A percentile compares a stretch with the other conserved stretches of the same genome.
phyloP scores from a whole-genome alignment of 2,888 invertebrate species.

The Pammene aurita region DNA sequence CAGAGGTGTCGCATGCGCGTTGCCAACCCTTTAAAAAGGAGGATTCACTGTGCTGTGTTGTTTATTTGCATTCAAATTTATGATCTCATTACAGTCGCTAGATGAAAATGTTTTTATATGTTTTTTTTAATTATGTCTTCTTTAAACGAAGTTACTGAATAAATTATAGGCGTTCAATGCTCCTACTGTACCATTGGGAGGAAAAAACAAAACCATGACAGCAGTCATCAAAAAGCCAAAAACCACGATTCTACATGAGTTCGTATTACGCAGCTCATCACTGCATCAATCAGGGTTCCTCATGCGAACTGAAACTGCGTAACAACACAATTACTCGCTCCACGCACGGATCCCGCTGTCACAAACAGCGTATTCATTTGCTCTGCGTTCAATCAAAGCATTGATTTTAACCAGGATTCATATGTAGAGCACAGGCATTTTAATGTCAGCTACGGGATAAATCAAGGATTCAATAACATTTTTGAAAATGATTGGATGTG shows the following conservation, averaged over 20 bases:
- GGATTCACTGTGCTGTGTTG: no score
- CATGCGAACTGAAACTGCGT: constrained; percentile 15
- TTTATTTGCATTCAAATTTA: no score
- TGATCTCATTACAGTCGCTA: no score
- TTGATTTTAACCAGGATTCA: constrained; percentile 63
- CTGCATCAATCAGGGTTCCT: constrained; percentile 10
- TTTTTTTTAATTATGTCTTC: no score
- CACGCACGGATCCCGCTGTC: constrained; percentile 48
- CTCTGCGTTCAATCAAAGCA: constrained; percentile 64
- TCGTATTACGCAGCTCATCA: constrained; percentile 11
- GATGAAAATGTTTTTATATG: no score
- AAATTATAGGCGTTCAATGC: no score
- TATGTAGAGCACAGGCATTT: constrained; percentile 65
- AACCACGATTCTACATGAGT: background rate
- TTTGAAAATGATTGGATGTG: constrained; percentile 4
- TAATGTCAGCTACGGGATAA: constrained; percentile 56
- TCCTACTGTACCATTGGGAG: no score
- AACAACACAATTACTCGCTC: constrained; percentile 48
- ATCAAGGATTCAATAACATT: constrained; percentile 9
- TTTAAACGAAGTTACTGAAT: no score
- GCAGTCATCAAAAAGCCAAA: background rate
- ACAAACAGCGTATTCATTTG: constrained; percentile 61
- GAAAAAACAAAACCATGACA: no score
- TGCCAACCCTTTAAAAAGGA: no score
- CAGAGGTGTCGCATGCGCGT: no score